Percentiles rank a stretch among this genome's conserved stretches.
These are phyloP conservation scores for Amphilophus citrinellus DNA, from an alignment of 2,113 vertebrate genomes.

Conservation along the genomic window DNA sequence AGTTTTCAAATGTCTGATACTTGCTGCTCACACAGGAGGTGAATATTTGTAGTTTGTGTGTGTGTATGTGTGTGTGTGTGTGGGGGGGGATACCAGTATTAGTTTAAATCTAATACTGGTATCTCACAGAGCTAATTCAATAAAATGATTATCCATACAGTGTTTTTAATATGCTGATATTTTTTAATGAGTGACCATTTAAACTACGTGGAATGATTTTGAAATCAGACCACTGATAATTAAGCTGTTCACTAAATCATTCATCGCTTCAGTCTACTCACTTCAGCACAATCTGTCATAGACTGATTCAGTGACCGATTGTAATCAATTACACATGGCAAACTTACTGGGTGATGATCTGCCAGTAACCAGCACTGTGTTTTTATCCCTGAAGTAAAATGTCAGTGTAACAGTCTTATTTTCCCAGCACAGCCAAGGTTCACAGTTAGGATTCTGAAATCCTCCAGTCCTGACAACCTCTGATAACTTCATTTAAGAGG, in stretches of 20 bases:
- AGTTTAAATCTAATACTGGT: too few species aligned
- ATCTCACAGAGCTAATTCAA: too few species aligned
- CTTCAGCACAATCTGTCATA: accelerated
- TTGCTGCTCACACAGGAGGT: not conserved
- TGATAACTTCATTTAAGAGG: constrained; percentile 45
- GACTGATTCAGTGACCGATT: not conserved
- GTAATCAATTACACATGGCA: not conserved
- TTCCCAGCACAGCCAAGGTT: not conserved
- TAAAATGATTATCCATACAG: too few species aligned
- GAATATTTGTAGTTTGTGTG: not conserved
- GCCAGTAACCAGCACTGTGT: not conserved
- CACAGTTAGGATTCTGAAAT: not conserved
- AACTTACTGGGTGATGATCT: not conserved
- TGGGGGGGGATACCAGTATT: too few species aligned
- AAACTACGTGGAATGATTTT: not conserved
- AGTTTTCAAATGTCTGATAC: not conserved
- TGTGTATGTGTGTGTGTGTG: too few species aligned
- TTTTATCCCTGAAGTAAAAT: not conserved
- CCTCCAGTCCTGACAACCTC: constrained; percentile 14
- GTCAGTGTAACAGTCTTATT: too few species aligned
- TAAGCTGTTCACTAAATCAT: too few species aligned
- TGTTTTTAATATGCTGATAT: too few species aligned
- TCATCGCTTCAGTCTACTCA: not conserved
- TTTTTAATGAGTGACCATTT: not conserved
- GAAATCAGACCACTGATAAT: not conserved